These are phyloP conservation scores for Melopsittacus undulatus DNA, from an alignment of 2,797 vertebrate species.

Conservation along the genomic window DNA sequence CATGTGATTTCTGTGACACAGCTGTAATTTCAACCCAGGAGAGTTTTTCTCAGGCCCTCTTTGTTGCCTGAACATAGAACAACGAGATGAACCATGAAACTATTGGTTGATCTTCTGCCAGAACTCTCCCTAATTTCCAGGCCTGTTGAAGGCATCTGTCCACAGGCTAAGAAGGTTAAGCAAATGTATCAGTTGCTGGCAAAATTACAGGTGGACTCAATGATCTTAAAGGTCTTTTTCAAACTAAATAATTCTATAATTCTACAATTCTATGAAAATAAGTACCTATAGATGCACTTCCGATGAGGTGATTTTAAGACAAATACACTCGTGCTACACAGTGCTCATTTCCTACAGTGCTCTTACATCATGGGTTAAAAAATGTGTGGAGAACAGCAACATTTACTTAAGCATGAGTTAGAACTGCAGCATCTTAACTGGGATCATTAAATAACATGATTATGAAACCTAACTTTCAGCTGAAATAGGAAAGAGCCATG, in stretches of 20 bases:
- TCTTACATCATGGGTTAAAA: background rate
- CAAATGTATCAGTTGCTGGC: background rate
- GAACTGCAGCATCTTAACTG: background rate
- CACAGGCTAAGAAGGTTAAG: background rate
- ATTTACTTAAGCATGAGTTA: background rate
- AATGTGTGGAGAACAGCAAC: background rate
- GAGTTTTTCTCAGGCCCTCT: conserved; percentile 37
- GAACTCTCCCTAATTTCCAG: background rate
- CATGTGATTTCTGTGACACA: background rate
- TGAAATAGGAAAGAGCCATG: background rate
- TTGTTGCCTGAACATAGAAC: background rate
- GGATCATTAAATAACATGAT: background rate
- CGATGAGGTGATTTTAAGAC: background rate
- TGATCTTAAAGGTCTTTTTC: background rate
- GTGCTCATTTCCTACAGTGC: background rate
- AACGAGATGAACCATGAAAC: background rate
- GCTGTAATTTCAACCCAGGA: background rate
- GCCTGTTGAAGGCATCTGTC: background rate
- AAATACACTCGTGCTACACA: background rate
- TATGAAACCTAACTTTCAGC: background rate
- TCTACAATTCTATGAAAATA: background rate
- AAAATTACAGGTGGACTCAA: background rate
- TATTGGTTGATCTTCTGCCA: background rate
- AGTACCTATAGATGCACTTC: background rate
- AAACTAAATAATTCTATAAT: background rate